A percentile compares a stretch with the other conserved stretches of the same genome.
Conservation (phyloP, 2,113 vertebrate genomes). For the Lynx canadensis region DNA sequence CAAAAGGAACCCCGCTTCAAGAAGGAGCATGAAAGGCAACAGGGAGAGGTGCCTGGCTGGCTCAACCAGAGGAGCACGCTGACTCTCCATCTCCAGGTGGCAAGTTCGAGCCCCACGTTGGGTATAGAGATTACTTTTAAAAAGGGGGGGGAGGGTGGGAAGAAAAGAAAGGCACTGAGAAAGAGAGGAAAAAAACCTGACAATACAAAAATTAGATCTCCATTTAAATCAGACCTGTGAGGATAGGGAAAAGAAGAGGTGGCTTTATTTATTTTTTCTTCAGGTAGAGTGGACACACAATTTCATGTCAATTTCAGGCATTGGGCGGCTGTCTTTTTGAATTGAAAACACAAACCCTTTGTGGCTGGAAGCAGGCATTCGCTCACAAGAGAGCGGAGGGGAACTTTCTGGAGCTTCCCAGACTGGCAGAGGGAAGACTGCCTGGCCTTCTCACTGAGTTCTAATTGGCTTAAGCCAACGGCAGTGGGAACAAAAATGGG, state of each 20-base stretch:
- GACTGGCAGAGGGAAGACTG: background rate
- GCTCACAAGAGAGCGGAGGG: background rate
- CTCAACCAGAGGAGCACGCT: background rate
- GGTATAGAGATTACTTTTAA: background rate
- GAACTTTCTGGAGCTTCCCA: background rate
- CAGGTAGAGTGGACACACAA: background rate
- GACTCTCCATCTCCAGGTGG: background rate
- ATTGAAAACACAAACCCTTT: background rate
- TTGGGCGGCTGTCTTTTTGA: background rate
- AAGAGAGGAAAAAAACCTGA: background rate
- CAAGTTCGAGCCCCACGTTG: background rate
- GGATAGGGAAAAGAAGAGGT: background rate
- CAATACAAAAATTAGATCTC: background rate
- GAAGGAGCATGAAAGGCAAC: background rate
- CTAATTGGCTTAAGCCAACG: slow-evolving; percentile 59
- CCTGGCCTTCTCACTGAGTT: background rate
- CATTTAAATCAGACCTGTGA: background rate
- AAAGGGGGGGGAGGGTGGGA: too few species aligned
- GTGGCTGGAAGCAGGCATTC: background rate
- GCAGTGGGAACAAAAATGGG: background rate
- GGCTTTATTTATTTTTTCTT: background rate
- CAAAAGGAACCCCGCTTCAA: background rate
- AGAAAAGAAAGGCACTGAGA: background rate
- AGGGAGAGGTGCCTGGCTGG: background rate
- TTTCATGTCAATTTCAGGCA: background rate